Base-by-base conservation (phyloP, 2,113 vertebrate species). In the Camelus dromedarius region DNA sequence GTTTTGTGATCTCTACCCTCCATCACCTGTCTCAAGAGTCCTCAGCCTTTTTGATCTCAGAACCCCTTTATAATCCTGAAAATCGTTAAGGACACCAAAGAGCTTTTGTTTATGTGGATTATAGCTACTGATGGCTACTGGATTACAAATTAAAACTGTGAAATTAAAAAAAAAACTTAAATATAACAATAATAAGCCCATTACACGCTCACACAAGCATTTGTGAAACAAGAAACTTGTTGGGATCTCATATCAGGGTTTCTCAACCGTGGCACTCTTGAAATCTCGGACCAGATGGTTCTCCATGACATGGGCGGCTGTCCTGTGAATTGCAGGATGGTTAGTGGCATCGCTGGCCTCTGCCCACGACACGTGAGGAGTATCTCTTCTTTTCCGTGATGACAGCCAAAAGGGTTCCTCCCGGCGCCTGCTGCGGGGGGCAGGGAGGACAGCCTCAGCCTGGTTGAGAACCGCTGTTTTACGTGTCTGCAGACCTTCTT, bases 81-180 rank as follows among this genome's bases (percentile, higher is more conserved):
- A 82, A 75, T 73, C 20, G n/a, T 35, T n/a, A 24, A 86, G 50
- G 80, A 64, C 24, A 13, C 24, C 91, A 50, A 81, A 75, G 84
- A 70, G 64, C 52, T 95, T 96, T 84, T 95, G 69, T 92, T 92
- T 93, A 93, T 81, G 48, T 85, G 85, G 46, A 9, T 82, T 77
- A 56, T 30, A 60, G 11, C 48, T 64, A 89, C 38, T 72, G 70
- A 70, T 48, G 64, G n/a, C 46, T 88, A 67, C 6, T 1, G 24
- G 38, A 16, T 83, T 52, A 88, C 13, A 81, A 30, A 20, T 60
- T 56, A 54, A 94, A 85, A 81, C 24, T 42, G 42, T 56, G 28
- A 88, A 54, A 58, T 76, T 75, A 5, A 42, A n/a, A 76, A 76
- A 67, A 58, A 70, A 69, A 50, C 66, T 91, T 67, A 84, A 89